Conservation (phyloP, 2,888 invertebrate species). For the Seira ritae region DNA sequence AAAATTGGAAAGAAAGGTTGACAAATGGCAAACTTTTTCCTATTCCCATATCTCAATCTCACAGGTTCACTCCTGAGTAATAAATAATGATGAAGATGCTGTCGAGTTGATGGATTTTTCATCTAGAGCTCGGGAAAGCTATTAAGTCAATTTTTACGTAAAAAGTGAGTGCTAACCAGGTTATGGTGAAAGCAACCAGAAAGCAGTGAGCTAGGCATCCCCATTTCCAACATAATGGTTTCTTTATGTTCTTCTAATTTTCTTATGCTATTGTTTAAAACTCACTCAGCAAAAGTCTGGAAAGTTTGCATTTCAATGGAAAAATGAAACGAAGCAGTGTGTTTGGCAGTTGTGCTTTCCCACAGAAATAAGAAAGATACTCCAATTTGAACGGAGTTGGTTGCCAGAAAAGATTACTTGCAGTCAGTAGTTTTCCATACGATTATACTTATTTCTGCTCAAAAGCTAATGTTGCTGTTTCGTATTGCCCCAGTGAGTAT, state of each 20-base stretch:
- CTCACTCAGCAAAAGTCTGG: not conserved
- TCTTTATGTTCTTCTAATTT: not conserved
- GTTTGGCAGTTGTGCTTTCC: not conserved
- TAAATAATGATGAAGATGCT: too few species aligned
- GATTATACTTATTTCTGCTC: not conserved
- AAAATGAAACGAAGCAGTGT: constrained; percentile 6
- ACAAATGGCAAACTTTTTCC: too few species aligned
- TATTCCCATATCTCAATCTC: too few species aligned
- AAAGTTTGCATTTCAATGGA: constrained; percentile 3
- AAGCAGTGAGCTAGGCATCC: not conserved
- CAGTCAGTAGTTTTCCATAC: not conserved
- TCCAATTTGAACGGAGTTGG: too few species aligned
- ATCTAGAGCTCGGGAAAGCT: too few species aligned
- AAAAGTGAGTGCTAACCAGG: too few species aligned
- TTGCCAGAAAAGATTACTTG: not conserved
- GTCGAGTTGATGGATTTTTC: too few species aligned
- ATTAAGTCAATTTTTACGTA: too few species aligned
- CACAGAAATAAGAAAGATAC: not conserved
- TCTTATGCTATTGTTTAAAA: constrained; percentile 9
- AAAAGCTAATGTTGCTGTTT: not conserved
- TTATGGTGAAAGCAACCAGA: too few species aligned
- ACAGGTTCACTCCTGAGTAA: too few species aligned
- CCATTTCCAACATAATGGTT: not conserved
- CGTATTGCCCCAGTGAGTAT: not conserved
- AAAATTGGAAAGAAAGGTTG: too few species aligned